Evolutionary conservation across 2,797 vertebrate genomes (phyloP).

Genomic region (Artibeus jamaicensis): DNA sequence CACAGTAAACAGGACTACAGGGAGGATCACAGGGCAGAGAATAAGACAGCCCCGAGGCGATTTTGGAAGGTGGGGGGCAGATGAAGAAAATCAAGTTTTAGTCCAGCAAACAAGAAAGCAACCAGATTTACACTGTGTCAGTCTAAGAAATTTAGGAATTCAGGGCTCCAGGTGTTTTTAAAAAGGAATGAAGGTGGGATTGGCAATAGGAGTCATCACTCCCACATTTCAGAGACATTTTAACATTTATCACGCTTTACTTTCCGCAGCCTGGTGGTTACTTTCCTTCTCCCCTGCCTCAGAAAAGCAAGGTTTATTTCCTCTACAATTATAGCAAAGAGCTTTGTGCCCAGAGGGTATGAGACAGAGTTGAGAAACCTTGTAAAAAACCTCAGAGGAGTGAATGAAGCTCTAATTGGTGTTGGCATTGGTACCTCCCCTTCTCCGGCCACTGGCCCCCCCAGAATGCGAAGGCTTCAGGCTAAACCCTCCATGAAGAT

Average conservation of each 20-base stretch:
- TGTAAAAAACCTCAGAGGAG: background rate
- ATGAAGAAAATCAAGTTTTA: background rate
- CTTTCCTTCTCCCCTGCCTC: background rate
- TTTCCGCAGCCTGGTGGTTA: no score
- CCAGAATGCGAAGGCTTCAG: background rate
- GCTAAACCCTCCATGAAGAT: background rate
- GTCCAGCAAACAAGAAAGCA: background rate
- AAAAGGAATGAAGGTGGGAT: background rate
- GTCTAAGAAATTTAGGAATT: background rate
- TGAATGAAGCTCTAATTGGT: background rate
- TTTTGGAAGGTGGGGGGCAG: background rate
- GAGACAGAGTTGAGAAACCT: no score
- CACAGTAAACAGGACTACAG: background rate
- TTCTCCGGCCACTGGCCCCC: background rate
- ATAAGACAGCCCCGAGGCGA: background rate
- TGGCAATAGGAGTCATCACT: background rate
- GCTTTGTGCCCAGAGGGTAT: background rate
- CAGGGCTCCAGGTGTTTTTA: background rate
- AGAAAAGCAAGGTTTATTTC: background rate
- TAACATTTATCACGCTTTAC: no score
- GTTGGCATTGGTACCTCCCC: no score
- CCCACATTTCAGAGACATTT: background rate
- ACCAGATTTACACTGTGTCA: background rate
- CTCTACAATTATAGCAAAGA: background rate
- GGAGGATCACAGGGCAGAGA: background rate